These are phyloP conservation scores for Astatoreochromis straeleni DNA, from an alignment of 2,113 vertebrate species.

Conservation along the genomic window DNA sequence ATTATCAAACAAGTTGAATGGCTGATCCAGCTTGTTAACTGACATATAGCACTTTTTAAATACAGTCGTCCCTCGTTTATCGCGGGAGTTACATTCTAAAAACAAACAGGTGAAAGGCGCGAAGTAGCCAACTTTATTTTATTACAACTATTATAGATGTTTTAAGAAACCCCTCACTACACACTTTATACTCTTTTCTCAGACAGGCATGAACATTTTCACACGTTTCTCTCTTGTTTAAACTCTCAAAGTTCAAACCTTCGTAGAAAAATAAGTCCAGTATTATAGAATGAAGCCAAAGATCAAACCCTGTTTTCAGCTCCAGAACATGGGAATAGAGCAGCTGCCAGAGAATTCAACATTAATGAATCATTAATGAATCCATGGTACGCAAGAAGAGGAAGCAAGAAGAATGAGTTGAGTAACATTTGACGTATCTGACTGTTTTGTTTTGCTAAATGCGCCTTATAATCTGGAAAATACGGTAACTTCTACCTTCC, in stretches of 20 bases:
- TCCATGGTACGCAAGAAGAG: rapidly evolving
- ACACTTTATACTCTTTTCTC: background rate
- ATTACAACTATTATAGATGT: background rate
- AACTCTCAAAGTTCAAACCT: background rate
- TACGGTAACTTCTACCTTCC: background rate
- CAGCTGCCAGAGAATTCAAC: background rate
- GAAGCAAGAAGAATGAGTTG: background rate
- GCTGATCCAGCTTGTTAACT: background rate
- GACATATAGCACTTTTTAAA: background rate
- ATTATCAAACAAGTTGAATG: background rate
- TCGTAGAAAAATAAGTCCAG: rapidly evolving
- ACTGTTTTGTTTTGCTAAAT: background rate
- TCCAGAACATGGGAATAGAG: background rate
- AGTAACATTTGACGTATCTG: background rate
- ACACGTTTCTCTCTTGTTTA: background rate
- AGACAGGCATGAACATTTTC: background rate
- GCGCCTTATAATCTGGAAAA: background rate
- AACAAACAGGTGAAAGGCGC: no score
- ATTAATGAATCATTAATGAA: background rate
- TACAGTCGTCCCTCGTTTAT: background rate
- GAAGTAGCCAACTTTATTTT: background rate
- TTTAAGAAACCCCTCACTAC: background rate
- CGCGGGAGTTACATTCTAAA: background rate
- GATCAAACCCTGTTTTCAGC: background rate
- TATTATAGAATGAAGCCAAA: background rate